Base-by-base conservation (phyloP, 2,888 invertebrate genomes). In the Girardia tigrina region DNA sequence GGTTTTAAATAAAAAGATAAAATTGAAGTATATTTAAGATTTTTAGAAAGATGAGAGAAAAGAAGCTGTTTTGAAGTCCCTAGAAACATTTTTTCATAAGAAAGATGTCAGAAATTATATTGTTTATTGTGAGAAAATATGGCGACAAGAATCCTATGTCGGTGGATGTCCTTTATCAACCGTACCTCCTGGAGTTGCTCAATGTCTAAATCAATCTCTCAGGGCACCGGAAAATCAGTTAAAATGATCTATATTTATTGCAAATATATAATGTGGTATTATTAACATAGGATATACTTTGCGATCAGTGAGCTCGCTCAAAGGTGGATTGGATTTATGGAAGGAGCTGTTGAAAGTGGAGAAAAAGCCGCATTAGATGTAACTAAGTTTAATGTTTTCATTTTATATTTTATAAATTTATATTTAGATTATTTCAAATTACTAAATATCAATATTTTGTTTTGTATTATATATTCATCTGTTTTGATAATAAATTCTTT, bases 41-140 rank as follows among this genome's bases (percentile, higher is more conserved):
- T 72, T 74, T 26, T 20, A 74, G 74, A 26, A 27, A 4, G 71
- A 74, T 20, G 56, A 69, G 12, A 42, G 74, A 72, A 74, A 56
- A 74, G 56, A 56, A 23, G 42, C 74, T 26, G 84, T 85, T 1
- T 78, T 86, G 71, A 79, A 81, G 26, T 81, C 81, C 23, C 79
- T 85, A 56, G 79, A 80, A 0, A 79, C 80, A 70, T 82, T 81
- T 76, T 83, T 85, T 77, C 84, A 84, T 4, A 76, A 78, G 1
- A 79, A 80, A 26, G 80, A 80, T 0, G 79, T 79, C 27, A 42
- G 28, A 20, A 77, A 80, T 16, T 82, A 78, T 76, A 73, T 82
- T 4, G 82, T 82, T 71, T 84, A 82, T 78, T 77, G 71, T n/a
- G 84, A 84, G 78, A 82, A 82, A 77, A 80, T 83, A 78, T 84